Base-by-base conservation (phyloP, 2,113 vertebrate species). In the Pelecanus crispus region DNA sequence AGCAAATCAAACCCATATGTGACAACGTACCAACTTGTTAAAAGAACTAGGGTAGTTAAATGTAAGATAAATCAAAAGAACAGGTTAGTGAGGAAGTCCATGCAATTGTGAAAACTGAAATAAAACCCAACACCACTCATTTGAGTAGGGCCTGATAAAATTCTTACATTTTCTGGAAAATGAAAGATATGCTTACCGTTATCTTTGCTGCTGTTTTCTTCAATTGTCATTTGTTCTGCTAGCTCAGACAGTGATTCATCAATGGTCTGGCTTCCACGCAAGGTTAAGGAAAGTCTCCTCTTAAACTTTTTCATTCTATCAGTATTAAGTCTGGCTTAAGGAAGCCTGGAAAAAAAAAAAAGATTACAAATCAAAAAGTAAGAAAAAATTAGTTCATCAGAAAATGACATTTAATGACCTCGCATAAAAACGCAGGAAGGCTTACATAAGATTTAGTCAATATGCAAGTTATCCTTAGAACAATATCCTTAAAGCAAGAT, bases 161-260 rank as follows among this genome's bases (percentile, higher is more conserved):
- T 24, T 52, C 80, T 71, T 31, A 47, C 5, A 15, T 59, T 92
- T 82, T 53, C 25, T 65, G 78, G 4, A 21, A 92, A 85, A 62
- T 38, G 16, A 79, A 79, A 89, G 87, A 79, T 42, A 83, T 10
- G 91, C 98, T 98, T 97, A 99, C 99, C 99, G 0, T 99, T 99
- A 98, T 99, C 99, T 96, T 99, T 99, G 95, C 98, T 99, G 97
- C 99, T 99, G 86, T 98, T 99, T 90, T 99, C 99, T 98, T 99
- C 99, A 53, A 99, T 98, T 85, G 99, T 99, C 99, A 99, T 99
- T 98, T 99, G 99, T 97, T 99, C 99, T 11, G 99, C 99, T 93
- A 99, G 97, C 96, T 99, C 99, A 19, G 99, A 99, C 63, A 99
- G 98, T 0, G 99, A 99, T 92, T 99, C 99, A 92, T 99, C 99